A percentile compares a stretch with the other conserved stretches of the same genome.
These are phyloP conservation scores for Zosterops borbonicus DNA, from an alignment of 2,113 vertebrate genomes.

Conservation along the genomic window DNA sequence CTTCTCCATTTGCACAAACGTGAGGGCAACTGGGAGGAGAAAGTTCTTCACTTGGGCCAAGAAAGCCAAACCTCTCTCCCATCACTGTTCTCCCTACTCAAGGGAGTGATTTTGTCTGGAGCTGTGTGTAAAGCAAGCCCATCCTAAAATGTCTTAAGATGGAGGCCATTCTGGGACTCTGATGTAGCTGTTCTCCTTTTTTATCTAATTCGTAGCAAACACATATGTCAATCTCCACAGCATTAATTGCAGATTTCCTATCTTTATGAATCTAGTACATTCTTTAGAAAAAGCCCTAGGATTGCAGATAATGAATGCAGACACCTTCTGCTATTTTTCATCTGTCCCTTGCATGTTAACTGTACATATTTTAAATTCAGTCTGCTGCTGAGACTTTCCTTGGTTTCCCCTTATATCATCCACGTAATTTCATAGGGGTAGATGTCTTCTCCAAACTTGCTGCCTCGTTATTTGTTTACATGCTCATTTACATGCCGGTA, in stretches of 20 bases:
- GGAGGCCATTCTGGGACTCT: background rate
- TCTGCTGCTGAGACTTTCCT: background rate
- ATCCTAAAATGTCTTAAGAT: background rate
- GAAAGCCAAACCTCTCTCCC: background rate
- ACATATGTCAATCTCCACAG: background rate
- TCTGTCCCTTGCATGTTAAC: background rate
- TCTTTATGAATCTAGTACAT: background rate
- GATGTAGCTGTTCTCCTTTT: background rate
- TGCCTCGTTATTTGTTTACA: background rate
- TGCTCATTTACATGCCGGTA: background rate
- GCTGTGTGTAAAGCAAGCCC: background rate
- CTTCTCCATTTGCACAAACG: background rate
- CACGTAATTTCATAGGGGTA: background rate
- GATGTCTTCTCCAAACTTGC: background rate
- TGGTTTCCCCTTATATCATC: background rate
- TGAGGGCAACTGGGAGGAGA: background rate
- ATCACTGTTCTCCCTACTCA: fast-evolving
- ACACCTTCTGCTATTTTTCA: background rate
- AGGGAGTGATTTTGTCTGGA: background rate
- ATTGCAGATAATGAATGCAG: background rate
- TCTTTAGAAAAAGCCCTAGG: background rate
- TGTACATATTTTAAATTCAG: background rate
- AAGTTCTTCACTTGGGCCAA: background rate
- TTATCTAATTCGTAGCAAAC: background rate
- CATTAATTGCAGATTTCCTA: background rate